These are phyloP conservation scores for Protaetia brevitarsis DNA, from an alignment of 1,140 invertebrate genomes.

Conservation along the genomic window DNA sequence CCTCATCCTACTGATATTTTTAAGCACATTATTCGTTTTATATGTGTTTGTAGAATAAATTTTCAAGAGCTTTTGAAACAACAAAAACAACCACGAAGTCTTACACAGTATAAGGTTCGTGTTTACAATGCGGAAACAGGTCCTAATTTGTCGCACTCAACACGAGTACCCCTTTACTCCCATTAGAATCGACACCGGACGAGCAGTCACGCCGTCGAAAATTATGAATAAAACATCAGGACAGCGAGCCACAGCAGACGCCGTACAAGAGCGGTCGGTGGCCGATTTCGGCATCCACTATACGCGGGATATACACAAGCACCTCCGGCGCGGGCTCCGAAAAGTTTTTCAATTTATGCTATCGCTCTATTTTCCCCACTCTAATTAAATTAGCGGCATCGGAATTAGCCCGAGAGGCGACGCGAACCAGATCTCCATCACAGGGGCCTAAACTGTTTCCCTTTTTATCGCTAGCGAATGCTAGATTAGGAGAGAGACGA, in stretches of 20 bases:
- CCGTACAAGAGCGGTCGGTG: background rate
- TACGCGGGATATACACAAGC: background rate
- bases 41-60: too few species aligned
- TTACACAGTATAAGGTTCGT: too few species aligned
- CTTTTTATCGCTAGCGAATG: background rate
- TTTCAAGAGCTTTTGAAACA: too few species aligned
- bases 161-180: background rate
- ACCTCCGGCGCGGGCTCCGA: background rate
- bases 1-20: too few species aligned
- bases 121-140: constrained; percentile 4
- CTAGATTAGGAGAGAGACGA: constrained; percentile 32
- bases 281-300: background rate
- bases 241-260: background rate
- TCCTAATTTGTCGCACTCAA: background rate
- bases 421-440: background rate
- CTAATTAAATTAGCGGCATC: background rate
- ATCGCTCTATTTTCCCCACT: background rate
- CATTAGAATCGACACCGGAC: background rate
- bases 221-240: constrained; percentile 11
- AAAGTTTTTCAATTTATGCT: constrained; percentile 11
- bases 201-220: background rate
- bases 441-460: background rate
- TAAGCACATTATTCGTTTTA: too few species aligned
- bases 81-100: too few species aligned
- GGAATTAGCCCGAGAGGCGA: background rate